phyloP scores from a whole-genome alignment of 2,113 vertebrate genomes.

The Zosterops lateralis region DNA sequence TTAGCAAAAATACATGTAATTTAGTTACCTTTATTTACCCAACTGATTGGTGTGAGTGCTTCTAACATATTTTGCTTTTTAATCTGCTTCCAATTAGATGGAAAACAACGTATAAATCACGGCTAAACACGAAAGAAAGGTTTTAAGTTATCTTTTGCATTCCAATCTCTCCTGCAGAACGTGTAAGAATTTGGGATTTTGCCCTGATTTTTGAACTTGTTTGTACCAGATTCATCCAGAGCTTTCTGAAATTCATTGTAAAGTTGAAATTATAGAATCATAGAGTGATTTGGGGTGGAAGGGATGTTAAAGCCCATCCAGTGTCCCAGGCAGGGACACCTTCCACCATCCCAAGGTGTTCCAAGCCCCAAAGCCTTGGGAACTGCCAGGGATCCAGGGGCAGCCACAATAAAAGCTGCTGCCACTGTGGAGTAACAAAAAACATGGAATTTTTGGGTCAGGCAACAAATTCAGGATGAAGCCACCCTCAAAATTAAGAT shows the following conservation, averaged over 20 bases:
- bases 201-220: not conserved
- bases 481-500: not conserved
- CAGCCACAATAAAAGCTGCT: not conserved
- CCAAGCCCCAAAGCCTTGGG: not conserved
- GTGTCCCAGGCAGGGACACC: not conserved
- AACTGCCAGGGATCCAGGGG: not conserved
- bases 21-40: slow-evolving; percentile 48
- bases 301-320: not conserved
- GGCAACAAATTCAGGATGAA: not conserved
- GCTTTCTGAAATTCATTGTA: not conserved
- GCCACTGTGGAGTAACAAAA: not conserved
- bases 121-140: not conserved
- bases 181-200: not conserved
- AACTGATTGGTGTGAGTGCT: not conserved
- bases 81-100: slow-evolving; percentile 44
- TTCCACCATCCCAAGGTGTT: not conserved
- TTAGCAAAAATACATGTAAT: slow-evolving; percentile 31
- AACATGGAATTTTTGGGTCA: not conserved
- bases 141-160: not conserved
- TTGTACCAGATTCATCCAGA: not conserved
- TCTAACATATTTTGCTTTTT: slow-evolving; percentile 19
- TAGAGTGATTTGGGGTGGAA: too few relatives aligned
- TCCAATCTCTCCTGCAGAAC: not conserved
- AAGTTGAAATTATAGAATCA: not conserved
- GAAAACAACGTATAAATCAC: not conserved